Evolutionary conservation across 2,797 vertebrate genomes (phyloP), one percentile per base, ranked within the genome.

Genomic region (Halcyon leucocephala): DNA sequence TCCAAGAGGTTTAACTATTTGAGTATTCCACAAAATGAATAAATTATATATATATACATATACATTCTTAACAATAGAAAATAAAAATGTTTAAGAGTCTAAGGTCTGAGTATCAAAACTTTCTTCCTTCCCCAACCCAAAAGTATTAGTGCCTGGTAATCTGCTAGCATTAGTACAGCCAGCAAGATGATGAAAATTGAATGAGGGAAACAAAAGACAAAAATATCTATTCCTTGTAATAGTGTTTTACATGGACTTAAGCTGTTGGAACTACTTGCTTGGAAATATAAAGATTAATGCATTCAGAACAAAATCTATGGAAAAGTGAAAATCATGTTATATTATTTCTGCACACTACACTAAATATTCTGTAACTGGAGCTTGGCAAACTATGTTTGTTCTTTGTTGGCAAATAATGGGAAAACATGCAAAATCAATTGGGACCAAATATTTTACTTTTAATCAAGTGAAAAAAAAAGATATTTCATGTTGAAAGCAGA

Each of bases 161-260:
- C 89, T 91, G 52, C 90, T 96, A 94, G 33, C 71, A 33, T 70
- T 85, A 82, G 57, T 69, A 51, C 8, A 91, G 65, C 14, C 71
- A 70, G 28, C 41, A 93, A 91, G 66, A 93, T 51, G 55, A 78
- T 65, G 57, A 84, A 77, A 69, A 90, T 88, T 86, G 87, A 95
- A 93, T 86, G 65, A 79, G 67, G 19, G 25, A 81, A 92, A 60
- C 16, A 89, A 89, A 95, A 42, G 5, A 21, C 9, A 74, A 62
- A 87, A 80, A 20, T 35, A 87, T 60, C 19, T 48, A 3, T 76
- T 93, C 57, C 46, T 85, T 10, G 1, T 22, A 60, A 35, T 4
- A n/a, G 14, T 61, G 48, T 82, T 85, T 78, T 62, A 42, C 21
- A 52, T 31, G n/a, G 24, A 64, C 28, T 71, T 57, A 35, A 44